These are phyloP conservation scores for Pithecia hirsuta DNA, from an alignment of 2,797 vertebrate genomes.

Conservation along the genomic window DNA sequence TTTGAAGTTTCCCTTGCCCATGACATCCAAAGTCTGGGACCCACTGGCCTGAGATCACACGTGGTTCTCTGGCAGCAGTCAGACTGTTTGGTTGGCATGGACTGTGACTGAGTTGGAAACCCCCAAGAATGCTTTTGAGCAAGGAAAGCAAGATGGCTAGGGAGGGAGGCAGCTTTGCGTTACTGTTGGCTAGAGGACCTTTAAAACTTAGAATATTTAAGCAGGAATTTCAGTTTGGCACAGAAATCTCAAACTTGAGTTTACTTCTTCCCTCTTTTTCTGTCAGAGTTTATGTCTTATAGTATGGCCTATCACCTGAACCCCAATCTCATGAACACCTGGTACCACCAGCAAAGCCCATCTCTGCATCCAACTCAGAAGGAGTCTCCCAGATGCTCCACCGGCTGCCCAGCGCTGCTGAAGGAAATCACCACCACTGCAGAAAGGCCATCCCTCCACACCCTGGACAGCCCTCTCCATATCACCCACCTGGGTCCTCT, in stretches of 20 bases:
- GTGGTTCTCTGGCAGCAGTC: not conserved
- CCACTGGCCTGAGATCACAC: not conserved
- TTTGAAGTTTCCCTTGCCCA: not conserved
- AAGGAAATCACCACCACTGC: rapidly evolving
- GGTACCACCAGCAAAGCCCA: not conserved
- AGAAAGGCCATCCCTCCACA: not conserved
- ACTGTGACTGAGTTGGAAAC: not conserved
- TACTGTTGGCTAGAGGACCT: not conserved
- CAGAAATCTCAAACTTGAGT: not conserved
- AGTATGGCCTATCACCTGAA: not conserved
- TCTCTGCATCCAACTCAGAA: not conserved
- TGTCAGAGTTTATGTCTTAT: not conserved
- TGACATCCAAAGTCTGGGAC: not conserved
- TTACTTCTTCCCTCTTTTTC: not conserved
- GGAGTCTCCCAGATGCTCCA: not conserved
- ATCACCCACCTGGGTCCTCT: not conserved
- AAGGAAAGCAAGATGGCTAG: not conserved
- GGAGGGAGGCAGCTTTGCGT: not conserved
- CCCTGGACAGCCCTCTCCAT: not conserved
- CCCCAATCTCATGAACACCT: not conserved
- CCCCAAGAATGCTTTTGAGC: not conserved
- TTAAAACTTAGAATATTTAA: not conserved
- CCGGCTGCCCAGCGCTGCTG: not conserved
- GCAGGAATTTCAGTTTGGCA: conserved; percentile 45
- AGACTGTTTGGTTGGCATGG: not conserved